A percentile compares a stretch with the other conserved stretches of the same genome.
Conservation (phyloP, 2,888 invertebrate genomes). For the Podotricha telesiphe region DNA sequence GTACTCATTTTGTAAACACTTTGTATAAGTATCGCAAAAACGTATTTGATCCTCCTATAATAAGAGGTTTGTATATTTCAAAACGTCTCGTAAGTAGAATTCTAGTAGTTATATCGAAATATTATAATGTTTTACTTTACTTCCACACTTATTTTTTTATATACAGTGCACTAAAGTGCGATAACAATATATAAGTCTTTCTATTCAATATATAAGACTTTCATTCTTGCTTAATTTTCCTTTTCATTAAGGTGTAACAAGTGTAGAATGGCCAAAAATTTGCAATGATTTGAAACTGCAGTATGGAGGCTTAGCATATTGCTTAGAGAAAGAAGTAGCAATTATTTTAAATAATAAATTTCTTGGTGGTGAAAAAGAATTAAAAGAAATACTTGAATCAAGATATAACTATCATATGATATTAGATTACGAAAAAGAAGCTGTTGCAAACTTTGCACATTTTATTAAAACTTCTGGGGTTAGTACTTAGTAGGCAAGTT, state of each 20-base stretch:
- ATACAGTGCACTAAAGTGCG: background rate
- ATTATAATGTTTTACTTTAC: too few relatives aligned
- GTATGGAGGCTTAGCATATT: slow-evolving; percentile 75
- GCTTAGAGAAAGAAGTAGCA: slow-evolving; percentile 70
- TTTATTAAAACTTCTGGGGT: slow-evolving; percentile 73
- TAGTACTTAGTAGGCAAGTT: slow-evolving; percentile 46
- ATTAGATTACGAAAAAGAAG: slow-evolving; percentile 74
- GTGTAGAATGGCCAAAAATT: slow-evolving; percentile 70
- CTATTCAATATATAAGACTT: too few relatives aligned
- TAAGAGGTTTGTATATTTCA: slow-evolving; percentile 59
- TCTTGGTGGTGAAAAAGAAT: slow-evolving; percentile 80
- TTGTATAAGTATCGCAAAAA: slow-evolving; percentile 65
- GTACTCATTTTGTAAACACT: slow-evolving; percentile 61
- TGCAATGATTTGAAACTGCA: slow-evolving; percentile 65
- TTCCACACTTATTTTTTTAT: too few relatives aligned
- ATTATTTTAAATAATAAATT: slow-evolving; percentile 77
- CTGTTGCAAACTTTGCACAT: slow-evolving; percentile 66
- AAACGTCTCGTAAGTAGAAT: background rate
- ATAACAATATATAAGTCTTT: too few relatives aligned
- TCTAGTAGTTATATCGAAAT: background rate
- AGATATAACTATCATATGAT: slow-evolving; percentile 72
- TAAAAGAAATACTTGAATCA: slow-evolving; percentile 69
- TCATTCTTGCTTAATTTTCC: too few relatives aligned
- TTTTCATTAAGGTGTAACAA: slow-evolving; percentile 57
- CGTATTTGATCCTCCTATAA: slow-evolving; percentile 61